A percentile compares a stretch with the other conserved stretches of the same genome.
These are phyloP conservation scores for Idaea biselata DNA, from an alignment of 2,888 invertebrate genomes.

Conservation along the genomic window DNA sequence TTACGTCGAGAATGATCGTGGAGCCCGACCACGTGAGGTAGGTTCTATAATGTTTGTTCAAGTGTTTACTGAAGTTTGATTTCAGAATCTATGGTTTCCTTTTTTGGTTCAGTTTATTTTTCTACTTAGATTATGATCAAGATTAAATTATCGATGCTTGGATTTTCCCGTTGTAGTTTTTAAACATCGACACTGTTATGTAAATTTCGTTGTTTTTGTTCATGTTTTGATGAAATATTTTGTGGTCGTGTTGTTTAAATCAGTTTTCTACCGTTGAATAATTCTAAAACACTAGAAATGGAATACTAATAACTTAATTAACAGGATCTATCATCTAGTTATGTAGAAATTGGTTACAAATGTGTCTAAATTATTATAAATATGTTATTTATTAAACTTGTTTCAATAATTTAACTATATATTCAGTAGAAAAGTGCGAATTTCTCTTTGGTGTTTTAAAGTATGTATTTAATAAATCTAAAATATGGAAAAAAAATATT, in stretches of 20 bases:
- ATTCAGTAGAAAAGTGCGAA: neutral
- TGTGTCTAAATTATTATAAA: slow-evolving; percentile 12
- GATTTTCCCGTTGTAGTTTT: neutral
- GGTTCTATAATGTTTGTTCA: slow-evolving; percentile 56
- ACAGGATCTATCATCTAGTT: slow-evolving; percentile 13
- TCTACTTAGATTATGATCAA: slow-evolving; percentile 9
- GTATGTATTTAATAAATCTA: neutral
- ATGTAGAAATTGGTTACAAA: slow-evolving; percentile 12
- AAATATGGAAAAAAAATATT: neutral
- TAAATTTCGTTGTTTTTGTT: neutral
- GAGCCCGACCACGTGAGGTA: slow-evolving; percentile 79
- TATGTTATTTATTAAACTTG: slow-evolving; percentile 23
- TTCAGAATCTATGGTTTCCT: slow-evolving; percentile 16
- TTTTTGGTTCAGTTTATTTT: slow-evolving; percentile 20
- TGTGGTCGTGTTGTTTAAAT: slow-evolving; percentile 11
- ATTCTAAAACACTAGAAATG: slow-evolving; percentile 9
- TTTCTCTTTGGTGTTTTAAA: neutral
- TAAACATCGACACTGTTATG: neutral
- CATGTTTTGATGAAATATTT: neutral
- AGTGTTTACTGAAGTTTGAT: slow-evolving; percentile 48
- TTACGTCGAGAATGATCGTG: slow-evolving; percentile 77
- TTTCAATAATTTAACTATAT: slow-evolving; percentile 30
- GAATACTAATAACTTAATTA: slow-evolving; percentile 21
- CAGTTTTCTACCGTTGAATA: slow-evolving; percentile 13
- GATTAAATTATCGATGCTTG: neutral